phyloP scores from a whole-genome alignment of 2,888 invertebrate genomes.

The Digitonthophagus gazella region DNA sequence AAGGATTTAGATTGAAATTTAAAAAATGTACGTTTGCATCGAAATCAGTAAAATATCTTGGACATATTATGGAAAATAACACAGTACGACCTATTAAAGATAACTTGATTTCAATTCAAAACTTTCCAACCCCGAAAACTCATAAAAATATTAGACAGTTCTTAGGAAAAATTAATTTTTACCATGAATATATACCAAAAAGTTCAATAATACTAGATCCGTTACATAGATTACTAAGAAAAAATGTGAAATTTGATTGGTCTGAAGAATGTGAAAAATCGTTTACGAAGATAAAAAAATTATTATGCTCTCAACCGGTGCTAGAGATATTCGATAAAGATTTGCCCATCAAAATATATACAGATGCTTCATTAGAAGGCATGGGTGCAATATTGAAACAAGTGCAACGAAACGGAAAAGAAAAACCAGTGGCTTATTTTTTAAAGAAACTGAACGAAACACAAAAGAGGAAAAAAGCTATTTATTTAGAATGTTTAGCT shows the following conservation, averaged over 20 bases:
- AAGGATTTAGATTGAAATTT: constrained; percentile 27
- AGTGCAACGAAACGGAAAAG: constrained; percentile 27
- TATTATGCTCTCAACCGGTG: constrained; percentile 18
- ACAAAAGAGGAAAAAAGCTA: constrained; percentile 32
- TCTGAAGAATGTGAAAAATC: constrained; percentile 17
- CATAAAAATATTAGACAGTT: constrained; percentile 29
- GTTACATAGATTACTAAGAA: constrained; percentile 20
- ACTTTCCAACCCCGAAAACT: constrained; percentile 26
- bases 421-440: constrained; percentile 29
- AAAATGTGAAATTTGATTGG: constrained; percentile 20
- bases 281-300: constrained; percentile 18
- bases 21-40: constrained; percentile 24
- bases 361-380: constrained; percentile 31
- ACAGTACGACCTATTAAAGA: constrained; percentile 24
- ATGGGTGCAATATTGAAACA: constrained; percentile 35
- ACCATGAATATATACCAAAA: constrained; percentile 25
- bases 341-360: constrained; percentile 21
- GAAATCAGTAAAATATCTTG: constrained; percentile 23
- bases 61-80: constrained; percentile 24
- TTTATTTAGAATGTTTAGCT: constrained; percentile 35
- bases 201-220: constrained; percentile 21
- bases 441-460: constrained; percentile 32
- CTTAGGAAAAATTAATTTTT: constrained; percentile 26
- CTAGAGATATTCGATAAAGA: constrained; percentile 19
- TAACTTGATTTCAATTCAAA: constrained; percentile 25